Base-by-base conservation (phyloP, 2,888 invertebrate species). In the Xiphydria camelus region DNA sequence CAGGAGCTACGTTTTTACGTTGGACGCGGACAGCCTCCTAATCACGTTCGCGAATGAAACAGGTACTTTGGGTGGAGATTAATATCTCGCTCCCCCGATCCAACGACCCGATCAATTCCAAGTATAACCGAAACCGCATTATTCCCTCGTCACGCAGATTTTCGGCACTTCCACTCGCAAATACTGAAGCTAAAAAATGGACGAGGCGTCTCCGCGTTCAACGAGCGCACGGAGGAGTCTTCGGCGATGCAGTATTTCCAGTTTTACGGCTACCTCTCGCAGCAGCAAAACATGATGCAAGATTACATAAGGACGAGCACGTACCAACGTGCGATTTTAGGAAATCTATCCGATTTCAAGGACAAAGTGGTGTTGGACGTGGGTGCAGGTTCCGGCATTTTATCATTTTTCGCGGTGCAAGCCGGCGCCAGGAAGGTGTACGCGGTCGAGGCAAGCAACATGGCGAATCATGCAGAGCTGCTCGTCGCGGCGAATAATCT, bases 201-300 rank as follows among this genome's bases (percentile, higher is more conserved):
- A 34, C 83, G 84, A 66, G 85, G 85, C 38, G 71, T 80, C 1
- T 97, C 96, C 1, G 91, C 92, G 57, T 97, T 98, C 77, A 90
- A 93, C 42, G 91, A 94, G 64, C 84, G 98, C 69, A 99, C 98
- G 17, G 98, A 99, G 75, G 95, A 97, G 76, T 93, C 96, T 2
- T 98, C 98, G 41, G 98, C 98, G 52, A 90, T 91, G 78, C 98
- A 99, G 78, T 99, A 99, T 82, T 98, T 98, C 76, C 96, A 98
- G 82, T 99, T 99, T 78, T 99, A 99, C 78, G 97, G 98, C 55
- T 98, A 97, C 79, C 80, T 99, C 60, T 96, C 96, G 45, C 99
- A 99, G 76, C 99, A 99, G 78, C 99, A 99, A 78, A 99, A 99
- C 74, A 99, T 99, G 98, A 91, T 99, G 91, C 98, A 99, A 79